Percentiles rank a stretch among this genome's conserved stretches.
Evolutionary conservation across 2,888 invertebrate species (phyloP).

Genomic region (Phortica magna): DNA sequence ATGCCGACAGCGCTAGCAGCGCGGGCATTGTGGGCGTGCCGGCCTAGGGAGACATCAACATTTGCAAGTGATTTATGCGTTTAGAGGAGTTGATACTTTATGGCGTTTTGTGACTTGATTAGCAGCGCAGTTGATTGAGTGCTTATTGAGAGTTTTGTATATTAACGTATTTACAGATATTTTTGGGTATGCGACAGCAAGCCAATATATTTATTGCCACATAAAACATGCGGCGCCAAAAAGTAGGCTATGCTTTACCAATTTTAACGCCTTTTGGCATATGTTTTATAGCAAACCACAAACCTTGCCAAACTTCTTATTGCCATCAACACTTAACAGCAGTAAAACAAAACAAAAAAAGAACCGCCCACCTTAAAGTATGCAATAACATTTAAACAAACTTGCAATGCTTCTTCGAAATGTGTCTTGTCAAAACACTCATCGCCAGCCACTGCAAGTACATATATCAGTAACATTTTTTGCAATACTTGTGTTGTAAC

Average conservation of each 20-base stretch:
- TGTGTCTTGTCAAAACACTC: slow-evolving; percentile 10
- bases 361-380: not conserved
- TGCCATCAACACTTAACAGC: not conserved
- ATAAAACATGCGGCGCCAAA: not conserved
- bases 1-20: not conserved
- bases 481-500: not conserved
- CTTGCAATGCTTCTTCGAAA: not conserved
- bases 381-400: not conserved
- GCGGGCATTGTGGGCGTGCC: not conserved
- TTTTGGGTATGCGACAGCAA: slow-evolving; percentile 1
- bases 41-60: slow-evolving; percentile 48
- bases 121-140: slow-evolving; percentile 21
- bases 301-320: not conserved
- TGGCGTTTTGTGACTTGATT: slow-evolving; percentile 24
- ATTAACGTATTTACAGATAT: not conserved
- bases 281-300: not conserved
- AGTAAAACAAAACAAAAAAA: not conserved
- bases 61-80: slow-evolving; percentile 70
- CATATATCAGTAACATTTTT: not conserved
- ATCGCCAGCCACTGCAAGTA: slow-evolving; percentile 9
- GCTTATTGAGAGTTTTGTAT: slow-evolving; percentile 13
- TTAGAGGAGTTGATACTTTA: slow-evolving; percentile 17
- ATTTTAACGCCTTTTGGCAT: not conserved
- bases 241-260: not conserved
- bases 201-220: not conserved